These are phyloP conservation scores for Albula glossodonta DNA, from an alignment of 2,113 vertebrate species.

Conservation along the genomic window DNA sequence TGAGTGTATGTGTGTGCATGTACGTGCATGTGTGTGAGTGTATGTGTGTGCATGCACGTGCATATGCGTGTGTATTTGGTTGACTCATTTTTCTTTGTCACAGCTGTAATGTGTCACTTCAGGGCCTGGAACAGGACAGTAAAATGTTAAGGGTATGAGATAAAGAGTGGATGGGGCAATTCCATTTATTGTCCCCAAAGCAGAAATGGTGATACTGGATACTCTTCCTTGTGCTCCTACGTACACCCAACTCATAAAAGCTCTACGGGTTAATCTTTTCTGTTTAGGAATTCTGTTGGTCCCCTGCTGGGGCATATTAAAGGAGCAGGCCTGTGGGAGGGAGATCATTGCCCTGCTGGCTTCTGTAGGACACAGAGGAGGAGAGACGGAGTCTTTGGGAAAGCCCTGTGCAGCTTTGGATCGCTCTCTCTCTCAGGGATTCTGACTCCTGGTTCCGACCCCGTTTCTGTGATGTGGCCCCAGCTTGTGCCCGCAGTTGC, in stretches of 20 bases:
- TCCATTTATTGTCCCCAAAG: conserved; percentile 21
- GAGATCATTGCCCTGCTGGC: background rate
- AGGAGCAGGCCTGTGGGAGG: background rate
- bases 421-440: background rate
- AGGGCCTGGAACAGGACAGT: conserved; percentile 13
- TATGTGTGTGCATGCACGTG: no score
- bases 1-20: no score
- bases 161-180: conserved; percentile 12
- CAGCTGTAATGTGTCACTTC: background rate
- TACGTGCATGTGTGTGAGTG: no score
- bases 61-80: no score
- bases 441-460: background rate
- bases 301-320: background rate
- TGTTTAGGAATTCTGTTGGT: background rate
- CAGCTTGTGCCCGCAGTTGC: background rate
- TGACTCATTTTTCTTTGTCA: background rate
- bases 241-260: conserved; percentile 26
- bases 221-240: background rate
- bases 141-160: conserved; percentile 21
- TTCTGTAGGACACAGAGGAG: background rate
- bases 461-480: background rate
- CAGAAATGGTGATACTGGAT: background rate
- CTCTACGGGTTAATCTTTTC: conserved; percentile 21
- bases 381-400: background rate
- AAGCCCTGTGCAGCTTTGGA: background rate